Percentiles rank a stretch among this genome's conserved stretches.
Evolutionary conservation across 1,140 invertebrate species (phyloP).

Genomic region (Harlomillsia oculata): DNA sequence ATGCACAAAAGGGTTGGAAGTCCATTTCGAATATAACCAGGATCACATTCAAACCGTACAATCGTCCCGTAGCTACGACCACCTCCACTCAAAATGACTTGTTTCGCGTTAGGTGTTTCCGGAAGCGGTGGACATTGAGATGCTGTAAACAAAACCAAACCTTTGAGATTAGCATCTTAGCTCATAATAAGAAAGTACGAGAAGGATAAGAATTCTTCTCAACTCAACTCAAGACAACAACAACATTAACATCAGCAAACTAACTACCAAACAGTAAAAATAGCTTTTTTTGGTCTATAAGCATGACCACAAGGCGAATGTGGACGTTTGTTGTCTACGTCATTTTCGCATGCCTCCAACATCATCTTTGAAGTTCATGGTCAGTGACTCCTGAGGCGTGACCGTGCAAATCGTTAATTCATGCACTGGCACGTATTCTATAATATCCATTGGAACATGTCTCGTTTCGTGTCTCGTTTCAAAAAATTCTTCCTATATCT

Average conservation of each 20-base stretch:
- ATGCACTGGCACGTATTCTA: slow-evolving; percentile 2
- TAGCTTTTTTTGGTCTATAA: too few species aligned
- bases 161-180: too few species aligned
- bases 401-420: slow-evolving; percentile 16
- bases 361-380: slow-evolving; percentile 21
- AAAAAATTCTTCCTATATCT: too few species aligned
- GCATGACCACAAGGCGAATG: too few species aligned
- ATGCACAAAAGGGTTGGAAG: slow-evolving; percentile 86
- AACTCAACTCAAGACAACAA: too few species aligned
- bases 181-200: too few species aligned
- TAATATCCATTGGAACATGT: too few species aligned
- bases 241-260: too few species aligned
- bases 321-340: too few species aligned
- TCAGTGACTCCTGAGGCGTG: slow-evolving; percentile 19
- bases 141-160: slow-evolving; percentile 44
- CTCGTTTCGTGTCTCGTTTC: neutral
- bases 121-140: slow-evolving; percentile 84
- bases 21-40: slow-evolving; percentile 79
- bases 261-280: too few species aligned
- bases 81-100: slow-evolving; percentile 81
- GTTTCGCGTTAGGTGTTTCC: slow-evolving; percentile 77
- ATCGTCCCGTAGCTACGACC: slow-evolving; percentile 91
- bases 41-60: slow-evolving; percentile 84
- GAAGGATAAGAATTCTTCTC: too few species aligned
- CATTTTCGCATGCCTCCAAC: too few species aligned